Evolutionary conservation across 2,888 invertebrate species (phyloP), one percentile per base, ranked within the genome.

Genomic region (Cosmia trapezina): DNA sequence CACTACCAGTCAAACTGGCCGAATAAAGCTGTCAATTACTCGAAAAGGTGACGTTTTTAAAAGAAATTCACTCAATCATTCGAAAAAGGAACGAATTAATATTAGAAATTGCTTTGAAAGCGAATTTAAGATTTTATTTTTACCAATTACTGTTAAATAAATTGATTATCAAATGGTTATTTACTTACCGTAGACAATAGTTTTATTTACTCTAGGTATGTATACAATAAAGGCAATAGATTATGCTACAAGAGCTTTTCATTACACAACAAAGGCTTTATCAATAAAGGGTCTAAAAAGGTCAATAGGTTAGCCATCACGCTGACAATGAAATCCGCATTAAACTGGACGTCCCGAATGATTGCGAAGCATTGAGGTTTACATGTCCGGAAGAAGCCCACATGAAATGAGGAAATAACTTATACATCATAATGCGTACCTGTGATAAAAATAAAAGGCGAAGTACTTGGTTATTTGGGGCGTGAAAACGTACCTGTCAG

Each of bases 221-320:
- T 73, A 37, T 14, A 56, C 7, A 59, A 28, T 51, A 37, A 59
- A 22, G 14, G 1, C 7, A n/a, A n/a, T n/a, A 61, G 12, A 33
- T n/a, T 37, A 19, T 45, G 43, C 4, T 14, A 14, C 19, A 67
- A 45, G 17, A 45, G 53, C 37, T 61, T 12, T n/a, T 6, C 1
- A 37, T n/a, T 62, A n/a, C 19, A 53, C 28, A 28, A 53, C 8
- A 28, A 76, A 59, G 33, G 57, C n/a, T 41, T 17, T 67, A 33
- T 62, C 65, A 67, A 75, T 75, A 76, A 73, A 72, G 57, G 56
- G 28, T 57, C 59, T 37, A 63, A 62, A 76, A 84, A 82, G 73
- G 80, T 80, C 80, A 73, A 81, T 78, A 79, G 80, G 80, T 78
- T 67, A 69, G 33, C 47, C 74, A 70, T 80, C 51, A 77, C 19